Base-by-base conservation (phyloP, 2,113 vertebrate species). In the Lycaon pictus region DNA sequence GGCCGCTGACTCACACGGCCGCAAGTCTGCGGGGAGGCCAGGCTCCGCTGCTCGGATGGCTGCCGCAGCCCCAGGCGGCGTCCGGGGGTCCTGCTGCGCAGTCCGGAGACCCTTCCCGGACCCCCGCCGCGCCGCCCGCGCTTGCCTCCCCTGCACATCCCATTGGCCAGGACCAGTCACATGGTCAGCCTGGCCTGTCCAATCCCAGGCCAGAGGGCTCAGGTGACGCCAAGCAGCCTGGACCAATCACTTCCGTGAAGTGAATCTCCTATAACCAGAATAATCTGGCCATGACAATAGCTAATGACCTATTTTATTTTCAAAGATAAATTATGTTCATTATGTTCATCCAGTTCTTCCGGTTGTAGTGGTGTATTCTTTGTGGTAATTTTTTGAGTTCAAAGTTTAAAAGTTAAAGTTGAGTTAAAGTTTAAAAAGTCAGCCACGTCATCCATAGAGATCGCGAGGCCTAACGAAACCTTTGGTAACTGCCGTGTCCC, bases 251-350 rank as follows among this genome's bases (percentile, higher is more conserved):
- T 37, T 37, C 37, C 37, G 3, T 37, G 94, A 97, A 98, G 96
- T 86, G 92, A 94, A 97, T 98, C 83, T 96, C 95, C 97, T 55
- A 62, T 43, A 85, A 56, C 37, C 51, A 58, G n/a, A 67, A 63
- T 90, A 62, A 82, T 90, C 51, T 65, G 29, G 48, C 95, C 80
- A 43, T 86, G 83, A 83, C 86, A 74, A 82, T 91, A 97, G 93
- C 91, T 97, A 96, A 95, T 74, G 60, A 90, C 53, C 76, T 95
- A 63, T 93, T 58, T 97, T 97, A 92, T 98, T 98, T 98, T 96
- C 51, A 97, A 90, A 92, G 72, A 48, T 72, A 97, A 0, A 37
- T n/a, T n/a, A n/a, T n/a, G n/a, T n/a, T n/a, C n/a, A 29, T 76
- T 96, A 80, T 96, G 98, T 97, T 97, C 76, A 95, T 88, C 67